Evolutionary conservation across 2,797 vertebrate genomes (phyloP), one percentile per base, ranked within the genome.

Genomic region (Myripristis jacobus): DNA sequence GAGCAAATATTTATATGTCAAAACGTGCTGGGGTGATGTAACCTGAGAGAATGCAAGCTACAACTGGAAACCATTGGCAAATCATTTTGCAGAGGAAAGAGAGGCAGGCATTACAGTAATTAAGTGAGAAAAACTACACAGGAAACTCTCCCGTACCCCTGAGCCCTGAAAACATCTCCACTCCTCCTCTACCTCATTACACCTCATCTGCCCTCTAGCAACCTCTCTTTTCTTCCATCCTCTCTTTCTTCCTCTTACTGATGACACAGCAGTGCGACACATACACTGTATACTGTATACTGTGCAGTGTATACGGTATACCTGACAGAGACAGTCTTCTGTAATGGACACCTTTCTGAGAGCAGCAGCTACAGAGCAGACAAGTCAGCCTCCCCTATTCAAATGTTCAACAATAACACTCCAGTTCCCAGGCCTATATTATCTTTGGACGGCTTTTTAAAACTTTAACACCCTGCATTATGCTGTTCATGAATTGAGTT

Each of bases 1-100:
- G 57, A 59, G 50, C 16, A 56, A 78, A 76, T 43, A 73, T 73
- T 31, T 66, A 68, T 13, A 31, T 50, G 66, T 77, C 36, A 47
- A 67, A 69, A 56, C 41, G 82, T 1, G 47, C 47, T 51, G 29
- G 18, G 56, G 18, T 27, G 31, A 57, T 38, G 36, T 2, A 38
- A 52, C 51, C 2, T 13, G 51, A 52, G 24, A 4, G 10, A 52
- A 29, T 15, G 24, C 25, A n/a, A 73, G 24, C 57, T 60, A 25
- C 18, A 22, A 24, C 18, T 51, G 38, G 38, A 73, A 68, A 70
- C 54, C 4, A 1, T 47, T 29, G 10, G 41, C 34, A 16, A 18
- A 58, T 46, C 0, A 31, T 52, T 46, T 73, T 2, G 31, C 46
- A 44, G 27, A 47, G 46, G 24, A 68, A 77, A 72, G 0, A 1